Evolutionary conservation across 2,113 vertebrate genomes (phyloP), one percentile per base, ranked within the genome.

Genomic region (Todiramphus saurophagus): DNA sequence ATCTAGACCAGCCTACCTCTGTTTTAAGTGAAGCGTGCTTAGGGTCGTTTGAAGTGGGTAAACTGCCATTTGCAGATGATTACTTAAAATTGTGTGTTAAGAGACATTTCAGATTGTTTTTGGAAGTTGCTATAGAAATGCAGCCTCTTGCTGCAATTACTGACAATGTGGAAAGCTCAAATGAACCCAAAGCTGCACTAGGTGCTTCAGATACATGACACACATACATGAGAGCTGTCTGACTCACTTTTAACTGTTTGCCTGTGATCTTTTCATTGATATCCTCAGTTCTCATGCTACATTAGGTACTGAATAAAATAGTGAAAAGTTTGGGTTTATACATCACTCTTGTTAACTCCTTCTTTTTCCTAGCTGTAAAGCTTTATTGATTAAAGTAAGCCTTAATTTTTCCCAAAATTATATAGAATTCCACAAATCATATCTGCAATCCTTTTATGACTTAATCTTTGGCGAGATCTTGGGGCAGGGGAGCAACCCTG

Each of bases 401-500:
- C 31, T 77, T 72, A 37, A 31, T 6, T 37, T 56, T 77, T 3
- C 56, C 37, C 5, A 0, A 43, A 35, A 48, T 62, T 14, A 27
- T 16, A 4, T 13, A 67, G 8, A 59, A 89, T 62, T 78, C 18
- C 41, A 20, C 12, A 68, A 63, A 55, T 70, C 4, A 8, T 31
- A 18, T 59, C 80, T 56, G 2, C 9, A 88, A 24, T 50, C 7
- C 3, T 83, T 74, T 39, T 14, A 43, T 46, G 74, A 23, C 5
- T 79, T 11, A 4, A 23, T 20, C 11, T 46, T 73, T 53, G n/a
- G 24, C 48, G 18, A 25, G 2, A 15, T 1, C 51, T 23, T 59
- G n/a, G 10, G 16, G 5, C 5, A 33, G 16, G 3, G 3, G 7
- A 2, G 8, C 5, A 31, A 10, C 3, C 55, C 1, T 50, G 2